Evolutionary conservation across 2,797 vertebrate genomes (phyloP).

Genomic region (Limnodromus scolopaceus): DNA sequence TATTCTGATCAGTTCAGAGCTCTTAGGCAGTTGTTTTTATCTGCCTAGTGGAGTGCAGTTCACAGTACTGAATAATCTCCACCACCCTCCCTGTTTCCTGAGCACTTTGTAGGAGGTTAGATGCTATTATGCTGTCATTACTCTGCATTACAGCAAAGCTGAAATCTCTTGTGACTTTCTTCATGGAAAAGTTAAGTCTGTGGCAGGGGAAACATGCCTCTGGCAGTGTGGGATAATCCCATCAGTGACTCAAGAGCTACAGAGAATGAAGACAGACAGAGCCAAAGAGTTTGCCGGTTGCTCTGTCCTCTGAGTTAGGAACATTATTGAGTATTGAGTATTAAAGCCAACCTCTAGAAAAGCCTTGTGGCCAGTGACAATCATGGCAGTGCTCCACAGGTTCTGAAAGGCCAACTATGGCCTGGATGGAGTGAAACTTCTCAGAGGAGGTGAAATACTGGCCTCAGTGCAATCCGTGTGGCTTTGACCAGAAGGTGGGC

Average conservation of each 20-base stretch:
- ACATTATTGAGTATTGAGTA: no score
- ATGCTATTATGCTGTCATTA: slow-evolving; percentile 42
- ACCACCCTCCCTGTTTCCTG: slow-evolving; percentile 19
- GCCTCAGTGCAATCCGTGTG: not conserved
- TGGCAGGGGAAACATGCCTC: not conserved
- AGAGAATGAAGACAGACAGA: not conserved
- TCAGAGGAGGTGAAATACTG: not conserved
- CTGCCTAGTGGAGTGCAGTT: slow-evolving; percentile 26
- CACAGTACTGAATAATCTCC: slow-evolving; percentile 19
- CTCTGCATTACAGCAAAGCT: slow-evolving; percentile 24
- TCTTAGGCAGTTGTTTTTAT: slow-evolving; percentile 25
- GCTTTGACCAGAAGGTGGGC: not conserved
- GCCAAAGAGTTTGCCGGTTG: not conserved
- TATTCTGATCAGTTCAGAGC: slow-evolving; percentile 25
- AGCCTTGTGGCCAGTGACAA: not conserved
- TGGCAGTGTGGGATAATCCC: not conserved
- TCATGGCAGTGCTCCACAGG: not conserved
- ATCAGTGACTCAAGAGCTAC: not conserved
- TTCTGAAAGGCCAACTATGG: not conserved
- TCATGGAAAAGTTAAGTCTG: slow-evolving; percentile 6
- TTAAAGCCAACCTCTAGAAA: not conserved
- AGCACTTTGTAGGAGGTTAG: slow-evolving; percentile 48
- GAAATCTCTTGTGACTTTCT: slow-evolving; percentile 39
- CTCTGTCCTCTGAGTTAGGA: not conserved
- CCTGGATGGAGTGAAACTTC: not conserved